Evolutionary conservation across 1,140 invertebrate species (phyloP).

Genomic region (Homalodisca vitripennis): DNA sequence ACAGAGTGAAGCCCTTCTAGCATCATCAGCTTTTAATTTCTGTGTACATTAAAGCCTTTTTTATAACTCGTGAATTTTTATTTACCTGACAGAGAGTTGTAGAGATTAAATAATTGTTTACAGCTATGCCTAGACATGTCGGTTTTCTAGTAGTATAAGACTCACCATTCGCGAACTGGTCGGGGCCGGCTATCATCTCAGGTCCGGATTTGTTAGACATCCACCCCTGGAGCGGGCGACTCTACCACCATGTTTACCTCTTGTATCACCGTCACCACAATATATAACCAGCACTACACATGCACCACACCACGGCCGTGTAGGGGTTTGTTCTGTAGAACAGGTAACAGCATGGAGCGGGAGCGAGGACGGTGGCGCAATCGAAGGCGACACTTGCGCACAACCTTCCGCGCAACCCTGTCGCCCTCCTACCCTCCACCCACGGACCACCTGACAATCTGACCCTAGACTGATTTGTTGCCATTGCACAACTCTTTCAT

Average conservation of each 20-base stretch:
- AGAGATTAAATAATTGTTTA: no score
- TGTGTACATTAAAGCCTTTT: no score
- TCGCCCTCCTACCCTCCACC: background rate
- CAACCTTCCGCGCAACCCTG: background rate
- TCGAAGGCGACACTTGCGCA: background rate
- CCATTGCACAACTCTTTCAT: no score
- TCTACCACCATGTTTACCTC: background rate
- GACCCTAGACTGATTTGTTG: no score
- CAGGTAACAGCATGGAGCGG: no score
- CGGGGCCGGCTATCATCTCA: constrained; percentile 15
- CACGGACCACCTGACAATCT: background rate
- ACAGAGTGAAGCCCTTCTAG: no score
- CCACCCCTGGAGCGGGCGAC: constrained; percentile 4
- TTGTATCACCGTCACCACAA: background rate
- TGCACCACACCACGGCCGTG: background rate
- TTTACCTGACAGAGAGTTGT: no score
- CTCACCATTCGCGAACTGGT: constrained; percentile 19
- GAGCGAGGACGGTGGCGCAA: constrained; percentile 2
- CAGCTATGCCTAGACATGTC: no score
- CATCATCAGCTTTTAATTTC: no score
- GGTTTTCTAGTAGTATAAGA: no score
- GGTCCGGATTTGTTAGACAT: constrained; percentile 1
- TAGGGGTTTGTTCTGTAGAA: no score
- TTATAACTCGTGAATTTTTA: no score
- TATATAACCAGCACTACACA: background rate